These are phyloP conservation scores for Microctonus hyperodae DNA, from an alignment of 2,888 invertebrate species.

Conservation along the genomic window DNA sequence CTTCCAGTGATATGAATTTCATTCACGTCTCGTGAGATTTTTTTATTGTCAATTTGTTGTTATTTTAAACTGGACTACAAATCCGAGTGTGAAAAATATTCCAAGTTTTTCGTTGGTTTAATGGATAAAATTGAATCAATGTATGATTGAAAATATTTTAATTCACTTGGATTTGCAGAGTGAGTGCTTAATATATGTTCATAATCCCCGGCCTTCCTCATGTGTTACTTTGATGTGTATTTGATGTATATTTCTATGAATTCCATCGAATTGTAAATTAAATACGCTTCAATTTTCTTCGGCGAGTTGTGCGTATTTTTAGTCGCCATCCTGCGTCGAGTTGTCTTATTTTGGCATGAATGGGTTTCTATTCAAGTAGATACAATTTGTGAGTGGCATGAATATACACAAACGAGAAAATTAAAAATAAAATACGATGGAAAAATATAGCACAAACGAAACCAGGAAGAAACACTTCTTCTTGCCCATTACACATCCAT, in stretches of 20 bases:
- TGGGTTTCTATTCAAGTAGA: not conserved
- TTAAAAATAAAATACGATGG: no score
- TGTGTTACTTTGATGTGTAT: not conserved
- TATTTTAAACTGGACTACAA: no score
- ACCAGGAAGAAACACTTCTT: not conserved
- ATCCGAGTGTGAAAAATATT: no score
- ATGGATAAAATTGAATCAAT: no score
- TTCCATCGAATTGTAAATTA: not conserved
- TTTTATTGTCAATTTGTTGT: not conserved
- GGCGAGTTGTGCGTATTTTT: constrained; percentile 12
- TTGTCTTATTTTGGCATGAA: constrained; percentile 7
- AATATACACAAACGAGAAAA: not conserved
- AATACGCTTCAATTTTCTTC: not conserved
- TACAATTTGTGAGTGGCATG: not conserved
- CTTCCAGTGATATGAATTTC: not conserved
- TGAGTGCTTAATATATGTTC: not conserved
- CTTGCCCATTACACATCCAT: not conserved
- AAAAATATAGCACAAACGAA: not conserved
- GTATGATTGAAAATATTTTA: no score
- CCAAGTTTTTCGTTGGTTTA: no score
- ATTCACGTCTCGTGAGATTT: not conserved
- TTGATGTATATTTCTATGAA: not conserved
- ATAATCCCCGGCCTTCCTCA: not conserved
- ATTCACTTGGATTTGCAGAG: no score
- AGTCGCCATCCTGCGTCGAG: constrained; percentile 16